phyloP scores from a whole-genome alignment of 2,888 invertebrate species.

The Heliconius erato region DNA sequence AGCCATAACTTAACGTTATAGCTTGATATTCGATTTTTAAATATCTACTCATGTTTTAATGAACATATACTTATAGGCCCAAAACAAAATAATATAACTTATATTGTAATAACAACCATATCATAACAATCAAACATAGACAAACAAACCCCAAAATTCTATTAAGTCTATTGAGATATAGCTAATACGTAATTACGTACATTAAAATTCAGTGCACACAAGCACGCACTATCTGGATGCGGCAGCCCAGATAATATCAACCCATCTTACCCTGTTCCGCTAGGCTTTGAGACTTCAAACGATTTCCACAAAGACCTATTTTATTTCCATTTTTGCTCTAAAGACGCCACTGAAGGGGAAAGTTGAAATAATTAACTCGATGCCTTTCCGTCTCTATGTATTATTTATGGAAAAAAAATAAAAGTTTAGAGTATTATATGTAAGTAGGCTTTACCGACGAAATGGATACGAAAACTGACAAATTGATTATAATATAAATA shows the following conservation, averaged over 20 bases:
- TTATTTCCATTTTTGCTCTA: constrained; percentile 65
- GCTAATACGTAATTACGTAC: constrained; percentile 49
- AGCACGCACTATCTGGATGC: constrained; percentile 75
- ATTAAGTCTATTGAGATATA: constrained; percentile 32
- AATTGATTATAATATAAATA: too few relatives aligned
- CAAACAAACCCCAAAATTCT: constrained; percentile 14
- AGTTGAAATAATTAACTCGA: constrained; percentile 41
- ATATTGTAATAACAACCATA: not conserved
- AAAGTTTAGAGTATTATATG: not conserved
- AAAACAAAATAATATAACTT: not conserved
- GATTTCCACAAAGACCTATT: constrained; percentile 67
- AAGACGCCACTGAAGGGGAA: constrained; percentile 52
- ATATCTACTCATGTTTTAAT: not conserved
- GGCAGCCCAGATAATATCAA: constrained; percentile 79
- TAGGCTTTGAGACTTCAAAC: constrained; percentile 77
- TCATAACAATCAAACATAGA: not conserved
- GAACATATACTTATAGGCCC: not conserved
- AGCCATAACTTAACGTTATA: not conserved
- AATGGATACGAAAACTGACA: not conserved
- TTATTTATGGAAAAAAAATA: constrained; percentile 15
- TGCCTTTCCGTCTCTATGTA: constrained; percentile 27
- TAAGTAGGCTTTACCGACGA: not conserved
- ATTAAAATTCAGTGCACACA: constrained; percentile 79
- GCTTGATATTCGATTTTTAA: not conserved
- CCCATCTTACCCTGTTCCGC: constrained; percentile 59